Evolutionary conservation across 2,113 vertebrate species (phyloP).

Genomic region (Podocnemis expansa): DNA sequence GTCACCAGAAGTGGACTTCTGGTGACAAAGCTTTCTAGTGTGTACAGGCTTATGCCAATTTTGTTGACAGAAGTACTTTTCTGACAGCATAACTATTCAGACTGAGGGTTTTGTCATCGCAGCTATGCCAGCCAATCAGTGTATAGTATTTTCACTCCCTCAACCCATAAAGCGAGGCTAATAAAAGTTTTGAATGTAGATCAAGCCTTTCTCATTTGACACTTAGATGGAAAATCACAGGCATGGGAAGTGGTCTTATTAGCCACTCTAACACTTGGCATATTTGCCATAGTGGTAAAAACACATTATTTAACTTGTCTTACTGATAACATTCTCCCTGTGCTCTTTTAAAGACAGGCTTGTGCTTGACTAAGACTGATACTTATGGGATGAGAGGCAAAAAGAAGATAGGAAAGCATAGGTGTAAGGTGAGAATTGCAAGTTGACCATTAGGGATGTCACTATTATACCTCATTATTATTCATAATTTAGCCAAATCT

Average conservation of each 20-base stretch:
- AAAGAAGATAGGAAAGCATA: neutral
- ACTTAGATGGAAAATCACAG: neutral
- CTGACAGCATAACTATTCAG: too few relatives aligned
- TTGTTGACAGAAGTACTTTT: too few relatives aligned
- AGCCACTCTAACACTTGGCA: neutral
- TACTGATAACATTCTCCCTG: neutral
- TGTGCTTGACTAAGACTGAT: neutral
- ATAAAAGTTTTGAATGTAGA: too few relatives aligned
- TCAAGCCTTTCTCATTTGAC: neutral
- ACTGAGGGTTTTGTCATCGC: too few relatives aligned
- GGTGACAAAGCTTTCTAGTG: too few relatives aligned
- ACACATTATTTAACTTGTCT: neutral
- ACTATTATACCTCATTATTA: neutral
- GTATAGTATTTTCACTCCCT: too few relatives aligned
- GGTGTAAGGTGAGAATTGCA: accelerated
- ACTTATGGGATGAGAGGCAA: neutral
- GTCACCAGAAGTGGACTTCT: too few relatives aligned
- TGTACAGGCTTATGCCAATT: too few relatives aligned
- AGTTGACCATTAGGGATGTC: neutral
- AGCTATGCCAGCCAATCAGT: too few relatives aligned
- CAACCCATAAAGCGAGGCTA: too few relatives aligned
- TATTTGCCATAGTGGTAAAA: neutral
- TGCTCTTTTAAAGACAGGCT: neutral
- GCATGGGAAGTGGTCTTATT: neutral
- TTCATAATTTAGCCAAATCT: neutral